phyloP scores from a whole-genome alignment of 2,888 invertebrate species.

The Maniola hyperantus region DNA sequence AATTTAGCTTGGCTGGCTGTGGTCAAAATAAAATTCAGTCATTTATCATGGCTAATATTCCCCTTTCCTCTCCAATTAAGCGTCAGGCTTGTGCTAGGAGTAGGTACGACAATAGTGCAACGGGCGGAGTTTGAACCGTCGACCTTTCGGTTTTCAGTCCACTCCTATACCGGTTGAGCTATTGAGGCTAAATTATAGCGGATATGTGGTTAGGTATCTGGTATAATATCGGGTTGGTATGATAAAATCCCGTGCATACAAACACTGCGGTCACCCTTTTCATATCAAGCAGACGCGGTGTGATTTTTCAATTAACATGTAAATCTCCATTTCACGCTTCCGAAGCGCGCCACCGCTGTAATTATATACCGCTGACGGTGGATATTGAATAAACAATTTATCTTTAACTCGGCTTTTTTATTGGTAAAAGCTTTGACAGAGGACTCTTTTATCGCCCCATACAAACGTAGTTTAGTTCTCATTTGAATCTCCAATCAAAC shows the following conservation, averaged over 20 bases:
- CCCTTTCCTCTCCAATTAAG: too few relatives aligned
- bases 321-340: slow-evolving; percentile 26
- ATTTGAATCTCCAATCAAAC: too few relatives aligned
- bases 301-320: slow-evolving; percentile 28
- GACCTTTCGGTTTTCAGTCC: too few relatives aligned
- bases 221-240: not conserved
- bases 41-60: too few relatives aligned
- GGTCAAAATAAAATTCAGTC: not conserved
- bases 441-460: not conserved
- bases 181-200: not conserved
- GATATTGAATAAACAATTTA: slow-evolving; percentile 24
- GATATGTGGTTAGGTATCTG: not conserved
- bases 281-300: slow-evolving; percentile 24
- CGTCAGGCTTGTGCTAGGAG: too few relatives aligned
- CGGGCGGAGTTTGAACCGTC: too few relatives aligned
- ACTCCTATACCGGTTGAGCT: too few relatives aligned
- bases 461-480: too few relatives aligned
- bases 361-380: slow-evolving; percentile 19
- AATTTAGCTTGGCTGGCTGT: not conserved
- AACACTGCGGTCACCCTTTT: slow-evolving; percentile 6
- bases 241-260: not conserved
- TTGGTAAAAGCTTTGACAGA: not conserved
- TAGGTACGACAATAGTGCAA: too few relatives aligned
- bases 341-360: slow-evolving; percentile 17
- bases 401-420: slow-evolving; percentile 10